phyloP scores from a whole-genome alignment of 2,888 invertebrate species.

The Alviniconcha strummeri region DNA sequence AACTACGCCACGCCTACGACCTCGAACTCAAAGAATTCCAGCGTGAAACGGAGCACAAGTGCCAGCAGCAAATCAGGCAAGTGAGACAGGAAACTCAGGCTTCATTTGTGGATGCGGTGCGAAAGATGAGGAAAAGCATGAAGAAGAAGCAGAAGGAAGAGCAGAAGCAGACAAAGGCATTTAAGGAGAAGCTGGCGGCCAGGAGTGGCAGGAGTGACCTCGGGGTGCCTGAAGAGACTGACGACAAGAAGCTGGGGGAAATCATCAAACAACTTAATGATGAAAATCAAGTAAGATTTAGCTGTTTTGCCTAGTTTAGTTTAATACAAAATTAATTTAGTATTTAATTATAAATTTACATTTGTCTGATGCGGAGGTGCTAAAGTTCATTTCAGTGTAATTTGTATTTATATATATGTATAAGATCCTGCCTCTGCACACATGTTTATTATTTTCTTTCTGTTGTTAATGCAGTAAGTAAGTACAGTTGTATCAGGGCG shows the following conservation, averaged over 20 bases:
- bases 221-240: background rate
- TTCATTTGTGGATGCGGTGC: conserved; percentile 63
- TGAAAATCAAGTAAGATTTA: conserved; percentile 57
- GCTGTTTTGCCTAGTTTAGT: no score
- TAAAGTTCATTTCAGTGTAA: no score
- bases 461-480: no score
- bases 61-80: conserved; percentile 52
- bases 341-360: no score
- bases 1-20: conserved; percentile 51
- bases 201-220: background rate
- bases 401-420: no score
- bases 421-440: no score
- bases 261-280: conserved; percentile 49
- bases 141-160: conserved; percentile 44
- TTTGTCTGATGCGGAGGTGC: no score
- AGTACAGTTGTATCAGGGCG: no score
- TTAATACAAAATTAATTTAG: no score
- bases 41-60: conserved; percentile 51
- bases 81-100: conserved; percentile 58
- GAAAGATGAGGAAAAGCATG: conserved; percentile 55
- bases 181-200: background rate
- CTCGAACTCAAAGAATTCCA: conserved; percentile 49
- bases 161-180: conserved; percentile 19
- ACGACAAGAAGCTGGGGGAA: conserved; percentile 33
- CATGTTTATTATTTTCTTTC: no score